Percentiles rank a stretch among this genome's conserved stretches.
Conservation (phyloP, 1,140 invertebrate genomes). For the Mizuhopecten yessoensis region DNA sequence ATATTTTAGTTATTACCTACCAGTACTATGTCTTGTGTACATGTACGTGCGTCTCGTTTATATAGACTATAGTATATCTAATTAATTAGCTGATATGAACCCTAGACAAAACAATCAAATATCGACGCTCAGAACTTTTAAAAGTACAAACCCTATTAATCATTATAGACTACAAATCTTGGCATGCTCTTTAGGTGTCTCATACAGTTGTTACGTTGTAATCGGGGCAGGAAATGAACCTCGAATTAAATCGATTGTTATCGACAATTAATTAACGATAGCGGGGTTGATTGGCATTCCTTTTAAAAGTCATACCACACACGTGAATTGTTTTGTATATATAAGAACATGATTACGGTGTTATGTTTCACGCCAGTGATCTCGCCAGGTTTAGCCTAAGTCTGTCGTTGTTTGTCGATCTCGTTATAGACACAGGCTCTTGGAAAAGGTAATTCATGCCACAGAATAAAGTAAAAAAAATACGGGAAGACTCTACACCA, state of each 20-base stretch:
- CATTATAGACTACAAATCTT: neutral
- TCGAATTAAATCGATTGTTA: neutral
- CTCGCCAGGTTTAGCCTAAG: neutral
- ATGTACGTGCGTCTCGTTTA: neutral
- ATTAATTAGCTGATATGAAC: neutral
- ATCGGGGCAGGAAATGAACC: neutral
- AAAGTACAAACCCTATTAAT: neutral
- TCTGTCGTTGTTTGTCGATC: neutral
- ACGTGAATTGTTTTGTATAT: too few species aligned
- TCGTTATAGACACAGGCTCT: neutral
- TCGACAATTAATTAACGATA: conserved; percentile 4
- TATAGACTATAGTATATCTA: neutral
- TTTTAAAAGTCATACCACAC: neutral
- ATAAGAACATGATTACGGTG: too few species aligned
- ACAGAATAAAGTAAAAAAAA: too few species aligned
- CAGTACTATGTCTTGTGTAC: neutral
- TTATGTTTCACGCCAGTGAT: neutral
- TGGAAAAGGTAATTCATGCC: too few species aligned
- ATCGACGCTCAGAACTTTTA: neutral
- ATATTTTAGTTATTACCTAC: neutral
- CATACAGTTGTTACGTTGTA: neutral
- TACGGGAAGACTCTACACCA: too few species aligned
- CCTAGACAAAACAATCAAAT: neutral
- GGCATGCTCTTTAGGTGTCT: neutral
- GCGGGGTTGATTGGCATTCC: neutral